Evolutionary conservation across 2,113 vertebrate species (phyloP).

Genomic region (Rhombomys opimus): DNA sequence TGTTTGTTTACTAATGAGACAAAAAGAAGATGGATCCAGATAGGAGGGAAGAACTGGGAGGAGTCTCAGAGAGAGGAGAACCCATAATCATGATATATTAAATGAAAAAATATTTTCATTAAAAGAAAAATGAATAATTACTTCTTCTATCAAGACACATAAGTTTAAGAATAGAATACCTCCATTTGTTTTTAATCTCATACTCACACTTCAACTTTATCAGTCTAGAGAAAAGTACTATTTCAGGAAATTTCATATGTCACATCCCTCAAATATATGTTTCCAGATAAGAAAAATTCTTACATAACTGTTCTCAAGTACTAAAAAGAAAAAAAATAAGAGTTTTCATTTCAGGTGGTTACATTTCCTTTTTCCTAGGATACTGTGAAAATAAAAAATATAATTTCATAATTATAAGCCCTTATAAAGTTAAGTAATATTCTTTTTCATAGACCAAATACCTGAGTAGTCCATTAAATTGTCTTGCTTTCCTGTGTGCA

Average conservation of each 20-base stretch:
- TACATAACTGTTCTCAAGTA: neutral
- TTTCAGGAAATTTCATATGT: slow-evolving; percentile 17
- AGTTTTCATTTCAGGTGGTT: neutral
- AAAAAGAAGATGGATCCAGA: neutral
- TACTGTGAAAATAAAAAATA: slow-evolving; percentile 7
- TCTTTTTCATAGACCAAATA: neutral
- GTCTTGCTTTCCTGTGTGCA: neutral
- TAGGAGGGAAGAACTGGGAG: neutral
- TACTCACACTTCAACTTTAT: slow-evolving; percentile 30
- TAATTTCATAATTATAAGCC: neutral
- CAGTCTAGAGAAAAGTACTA: neutral
- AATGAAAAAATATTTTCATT: neutral
- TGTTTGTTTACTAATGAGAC: neutral
- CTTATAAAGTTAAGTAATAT: neutral
- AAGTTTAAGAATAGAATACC: neutral
- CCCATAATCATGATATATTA: neutral
- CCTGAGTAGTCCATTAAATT: neutral
- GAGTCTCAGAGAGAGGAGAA: neutral
- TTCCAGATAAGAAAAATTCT: neutral
- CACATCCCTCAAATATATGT: neutral
- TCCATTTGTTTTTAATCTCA: slow-evolving; percentile 19
- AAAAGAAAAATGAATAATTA: too few relatives aligned
- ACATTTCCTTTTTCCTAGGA: neutral
- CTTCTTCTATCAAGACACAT: neutral
- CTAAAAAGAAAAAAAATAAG: neutral